Evolutionary conservation across 1,140 invertebrate species (phyloP), one percentile per base, ranked within the genome.

Genomic region (Thrips palmi): DNA sequence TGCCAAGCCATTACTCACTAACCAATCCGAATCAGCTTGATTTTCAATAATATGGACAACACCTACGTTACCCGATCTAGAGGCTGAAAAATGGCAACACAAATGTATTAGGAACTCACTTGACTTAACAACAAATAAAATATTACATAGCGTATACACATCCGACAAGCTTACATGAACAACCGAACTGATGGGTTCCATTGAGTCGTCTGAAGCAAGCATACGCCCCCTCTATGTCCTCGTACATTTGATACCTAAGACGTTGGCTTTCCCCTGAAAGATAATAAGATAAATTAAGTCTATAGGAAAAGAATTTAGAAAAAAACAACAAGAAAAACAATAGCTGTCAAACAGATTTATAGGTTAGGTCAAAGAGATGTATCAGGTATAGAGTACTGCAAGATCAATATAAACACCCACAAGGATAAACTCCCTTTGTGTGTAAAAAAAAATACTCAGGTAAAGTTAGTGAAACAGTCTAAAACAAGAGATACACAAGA

Each of bases 131-230:
- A 41, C 36, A 27, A 41, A 8, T 37, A 36, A 46, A 48, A 71
- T n/a, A n/a, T n/a, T n/a, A n/a, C n/a, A n/a, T n/a, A n/a, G n/a
- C n/a, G n/a, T n/a, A n/a, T n/a, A n/a, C n/a, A n/a, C n/a, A n/a
- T n/a, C n/a, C n/a, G n/a, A n/a, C n/a, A n/a, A n/a, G n/a, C 71
- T 74, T 68, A 84, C 83, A 87, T 24, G 78, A 72, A 59, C 88
- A 93, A 40, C 89, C 89, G 52, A 82, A 76, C 56, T 91, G 82
- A 65, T 93, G 84, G 14, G 88, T 92, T 30, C 74, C 83, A 68
- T 93, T 94, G 25, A 93, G 59, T 45, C 82, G 65, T 46, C 85
- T 67, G 53, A 88, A 88, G 63, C 88, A 93, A 33, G 74, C 72
- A 40, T 71, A 64, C 32, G 66, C 63, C 28, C 72, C 74, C 47